Evolutionary conservation across 2,888 invertebrate genomes (phyloP).

Genomic region (Nomada hirtipes): DNA sequence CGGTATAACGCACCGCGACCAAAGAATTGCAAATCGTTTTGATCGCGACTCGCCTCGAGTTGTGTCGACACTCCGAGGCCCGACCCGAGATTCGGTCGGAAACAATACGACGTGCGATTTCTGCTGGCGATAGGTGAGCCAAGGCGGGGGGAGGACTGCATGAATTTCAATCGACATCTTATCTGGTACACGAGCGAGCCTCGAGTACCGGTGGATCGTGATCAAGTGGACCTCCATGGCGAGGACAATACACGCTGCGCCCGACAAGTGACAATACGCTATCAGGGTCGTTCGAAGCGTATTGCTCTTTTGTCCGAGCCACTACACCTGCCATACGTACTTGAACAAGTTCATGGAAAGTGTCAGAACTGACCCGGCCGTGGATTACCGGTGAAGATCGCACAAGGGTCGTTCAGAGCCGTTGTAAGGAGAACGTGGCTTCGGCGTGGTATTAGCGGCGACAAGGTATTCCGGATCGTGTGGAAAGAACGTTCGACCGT

Average conservation of each 20-base stretch:
- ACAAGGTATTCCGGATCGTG: constrained; percentile 15
- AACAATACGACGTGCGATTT: constrained; percentile 75
- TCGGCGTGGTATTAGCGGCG: constrained; percentile 25
- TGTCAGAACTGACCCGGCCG: constrained; percentile 63
- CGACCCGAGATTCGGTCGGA: constrained; percentile 68
- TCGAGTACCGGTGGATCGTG: constrained; percentile 83
- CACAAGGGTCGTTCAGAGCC: constrained; percentile 44
- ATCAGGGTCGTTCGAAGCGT: constrained; percentile 78
- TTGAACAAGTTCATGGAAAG: constrained; percentile 64
- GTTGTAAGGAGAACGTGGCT: constrained; percentile 24
- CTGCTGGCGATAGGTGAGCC: constrained; percentile 71
- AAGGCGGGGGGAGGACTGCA: constrained; percentile 72
- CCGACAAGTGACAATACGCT: constrained; percentile 81
- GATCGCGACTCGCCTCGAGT: constrained; percentile 47
- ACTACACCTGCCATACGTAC: constrained; percentile 71
- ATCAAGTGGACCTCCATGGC: constrained; percentile 84
- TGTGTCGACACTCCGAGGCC: constrained; percentile 53
- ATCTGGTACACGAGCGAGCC: constrained; percentile 80
- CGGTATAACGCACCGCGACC: background rate
- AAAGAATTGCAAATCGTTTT: constrained; percentile 51
- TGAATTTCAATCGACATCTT: constrained; percentile 84
- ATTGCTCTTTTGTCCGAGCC: constrained; percentile 83
- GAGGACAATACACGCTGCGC: constrained; percentile 82
- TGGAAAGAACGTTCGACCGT: background rate
- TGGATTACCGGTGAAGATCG: constrained; percentile 57